These are phyloP conservation scores for Leuciscus idus DNA, from an alignment of 2,113 vertebrate species.

Conservation along the genomic window DNA sequence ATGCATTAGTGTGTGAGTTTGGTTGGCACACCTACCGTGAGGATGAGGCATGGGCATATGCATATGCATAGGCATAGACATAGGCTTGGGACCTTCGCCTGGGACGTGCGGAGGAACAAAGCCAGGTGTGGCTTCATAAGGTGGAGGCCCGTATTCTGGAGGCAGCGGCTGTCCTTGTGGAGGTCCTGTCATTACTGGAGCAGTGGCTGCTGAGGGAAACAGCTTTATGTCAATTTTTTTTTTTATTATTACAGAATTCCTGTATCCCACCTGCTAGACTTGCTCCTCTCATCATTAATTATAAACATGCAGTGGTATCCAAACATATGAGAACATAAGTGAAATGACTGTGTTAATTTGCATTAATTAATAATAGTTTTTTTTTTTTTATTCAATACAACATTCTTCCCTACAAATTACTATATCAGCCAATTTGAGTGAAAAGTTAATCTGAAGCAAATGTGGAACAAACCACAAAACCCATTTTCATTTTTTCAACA, in stretches of 20 bases:
- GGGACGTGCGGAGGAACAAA: conserved; percentile 87
- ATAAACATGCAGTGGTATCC: background rate
- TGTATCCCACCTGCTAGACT: background rate
- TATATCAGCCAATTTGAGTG: too few species aligned
- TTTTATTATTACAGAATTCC: background rate
- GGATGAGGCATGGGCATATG: conserved; percentile 71
- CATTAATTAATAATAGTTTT: too few species aligned
- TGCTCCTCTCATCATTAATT: background rate
- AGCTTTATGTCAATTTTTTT: background rate
- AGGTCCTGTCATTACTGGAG: conserved; percentile 76
- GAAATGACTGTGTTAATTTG: too few species aligned
- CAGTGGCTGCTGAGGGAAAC: conserved; percentile 65
- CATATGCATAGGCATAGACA: conserved; percentile 75
- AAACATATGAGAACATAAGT: too few species aligned
- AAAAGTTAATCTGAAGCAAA: too few species aligned
- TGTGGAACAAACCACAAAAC: too few species aligned
- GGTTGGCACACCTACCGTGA: conserved; percentile 73
- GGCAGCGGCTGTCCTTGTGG: conserved; percentile 82
- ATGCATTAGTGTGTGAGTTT: background rate
- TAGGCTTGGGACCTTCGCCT: conserved; percentile 79
- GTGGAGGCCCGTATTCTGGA: conserved; percentile 90
- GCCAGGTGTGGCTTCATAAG: conserved; percentile 86
- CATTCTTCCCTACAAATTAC: too few species aligned
- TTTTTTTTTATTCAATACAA: too few species aligned
- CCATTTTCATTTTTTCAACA: too few species aligned